Base-by-base conservation (phyloP, 1,140 invertebrate species). In the Cheumatopsyche charites region DNA sequence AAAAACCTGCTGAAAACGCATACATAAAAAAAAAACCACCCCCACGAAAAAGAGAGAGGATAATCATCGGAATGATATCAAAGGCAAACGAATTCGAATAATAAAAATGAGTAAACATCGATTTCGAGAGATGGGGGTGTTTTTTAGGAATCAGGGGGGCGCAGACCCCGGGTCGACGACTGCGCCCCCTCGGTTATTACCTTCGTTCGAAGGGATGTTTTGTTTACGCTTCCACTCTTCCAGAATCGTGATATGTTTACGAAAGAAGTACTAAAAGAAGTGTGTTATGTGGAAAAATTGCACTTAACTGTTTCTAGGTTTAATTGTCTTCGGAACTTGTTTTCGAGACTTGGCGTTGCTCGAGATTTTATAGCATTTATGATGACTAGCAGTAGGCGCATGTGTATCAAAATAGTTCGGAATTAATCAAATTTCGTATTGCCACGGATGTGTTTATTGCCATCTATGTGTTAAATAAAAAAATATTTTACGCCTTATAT, bases 21-120 rank as follows among this genome's bases (percentile, higher is more conserved):
- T 36, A 4, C 13, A 29, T 45, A 36, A 55, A 55, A 55, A 45
- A 47, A 68, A 68, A 19, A 55, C 36, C 3, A 36, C 9, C 9
- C 29, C 29, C n/a, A n/a, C n/a, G n/a, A n/a, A 58, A 58, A 58
- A 23, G 1, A 21, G 45, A 47, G 66, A 45, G 49, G 66, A 68
- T 68, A 68, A 68, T 68, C 45, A 68, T 68, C 49, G 19, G 66
- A 42, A 55, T 36, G 66, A 68, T 68, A 68, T 68, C 66, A 55
- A 68, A 68, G 45, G 66, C 47, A 70, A 70, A 70, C 61, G 58
- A 62, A 70, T 70, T 70, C 52, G 41, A 70, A 52, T 70, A 70
- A 62, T 70, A 70, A 70, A 62, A 68, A 68, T 68, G 66, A 68
- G 71, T 72, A 72, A 72, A 72, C 71, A 72, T 72, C 65, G 71